A percentile compares a stretch with the other conserved stretches of the same genome.
These are phyloP conservation scores for Hylaeus anthracinus DNA, from an alignment of 1,140 invertebrate genomes.

Conservation along the genomic window DNA sequence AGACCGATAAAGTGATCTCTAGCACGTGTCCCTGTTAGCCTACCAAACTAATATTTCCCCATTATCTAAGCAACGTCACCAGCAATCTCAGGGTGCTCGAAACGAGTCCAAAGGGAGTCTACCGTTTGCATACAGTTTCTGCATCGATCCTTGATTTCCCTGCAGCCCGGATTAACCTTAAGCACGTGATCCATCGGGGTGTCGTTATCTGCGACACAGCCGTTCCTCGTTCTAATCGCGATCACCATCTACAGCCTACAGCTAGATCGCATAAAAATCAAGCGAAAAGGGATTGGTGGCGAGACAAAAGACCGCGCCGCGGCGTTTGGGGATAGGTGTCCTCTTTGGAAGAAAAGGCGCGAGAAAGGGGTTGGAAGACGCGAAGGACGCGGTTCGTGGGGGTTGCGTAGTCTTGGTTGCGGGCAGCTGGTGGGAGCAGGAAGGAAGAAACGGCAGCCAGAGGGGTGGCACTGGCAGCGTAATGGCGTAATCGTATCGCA, in stretches of 20 bases:
- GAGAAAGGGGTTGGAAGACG: neutral
- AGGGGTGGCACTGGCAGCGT: constrained; percentile 74
- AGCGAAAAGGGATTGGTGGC: neutral
- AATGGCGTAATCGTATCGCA: constrained; percentile 77
- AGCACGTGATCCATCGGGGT: no score
- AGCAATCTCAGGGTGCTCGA: no score
- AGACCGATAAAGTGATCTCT: no score
- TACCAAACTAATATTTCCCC: no score
- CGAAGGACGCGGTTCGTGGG: neutral
- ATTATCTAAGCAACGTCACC: no score
- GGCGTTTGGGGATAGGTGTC: neutral
- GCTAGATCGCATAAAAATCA: neutral
- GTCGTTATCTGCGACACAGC: neutral
- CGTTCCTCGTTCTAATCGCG: neutral
- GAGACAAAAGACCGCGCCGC: neutral
- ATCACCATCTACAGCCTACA: no score
- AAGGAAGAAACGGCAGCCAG: constrained; percentile 21
- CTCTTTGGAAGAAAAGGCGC: no score
- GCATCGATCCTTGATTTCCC: no score
- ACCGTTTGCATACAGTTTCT: no score
- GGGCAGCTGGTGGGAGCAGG: constrained; percentile 45
- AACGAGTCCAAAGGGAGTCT: no score
- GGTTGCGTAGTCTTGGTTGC: constrained; percentile 24
- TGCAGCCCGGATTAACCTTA: no score
- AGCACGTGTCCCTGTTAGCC: no score